These are phyloP conservation scores for Drosophila incognita DNA, from an alignment of 2,888 invertebrate species.

Conservation along the genomic window DNA sequence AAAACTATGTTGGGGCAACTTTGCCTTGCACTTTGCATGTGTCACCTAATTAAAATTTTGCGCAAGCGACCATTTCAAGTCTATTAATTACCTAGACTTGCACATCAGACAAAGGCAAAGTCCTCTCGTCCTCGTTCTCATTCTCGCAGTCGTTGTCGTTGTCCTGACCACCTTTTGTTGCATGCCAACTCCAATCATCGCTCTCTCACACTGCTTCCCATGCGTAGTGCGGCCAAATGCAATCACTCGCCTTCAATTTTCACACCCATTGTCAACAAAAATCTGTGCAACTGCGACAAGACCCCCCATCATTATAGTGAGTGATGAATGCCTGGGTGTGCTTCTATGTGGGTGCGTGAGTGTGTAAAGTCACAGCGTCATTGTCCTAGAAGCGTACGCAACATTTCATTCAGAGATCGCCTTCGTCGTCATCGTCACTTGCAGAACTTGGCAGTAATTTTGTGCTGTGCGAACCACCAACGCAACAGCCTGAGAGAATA, in stretches of 20 bases:
- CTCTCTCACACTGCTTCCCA: background rate
- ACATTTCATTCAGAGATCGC: constrained; percentile 65
- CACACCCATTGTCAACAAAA: constrained; percentile 80
- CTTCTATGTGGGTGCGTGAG: constrained; percentile 18
- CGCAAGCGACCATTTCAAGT: constrained; percentile 76
- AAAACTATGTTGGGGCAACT: constrained; percentile 22
- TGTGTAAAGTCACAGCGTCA: constrained; percentile 55
- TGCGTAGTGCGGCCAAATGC: constrained; percentile 59
- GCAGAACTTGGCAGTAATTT: constrained; percentile 78
- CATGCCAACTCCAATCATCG: constrained; percentile 3
- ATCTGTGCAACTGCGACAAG: constrained; percentile 71
- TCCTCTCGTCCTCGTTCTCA: constrained; percentile 1
- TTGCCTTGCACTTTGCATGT: constrained; percentile 64
- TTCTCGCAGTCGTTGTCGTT: background rate
- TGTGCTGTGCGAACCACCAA: constrained; percentile 51
- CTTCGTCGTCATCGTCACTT: constrained; percentile 60
- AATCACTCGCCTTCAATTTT: constrained; percentile 81
- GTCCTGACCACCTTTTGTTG: constrained; percentile 32
- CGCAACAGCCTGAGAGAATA: constrained; percentile 35
- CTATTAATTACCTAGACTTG: constrained; percentile 75
- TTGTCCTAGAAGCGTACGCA: constrained; percentile 67
- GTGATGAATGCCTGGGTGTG: constrained; percentile 61
- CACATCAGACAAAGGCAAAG: constrained; percentile 43
- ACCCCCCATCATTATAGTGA: constrained; percentile 63
- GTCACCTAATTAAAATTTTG: constrained; percentile 79